These are phyloP conservation scores for Tenthredo livida DNA, from an alignment of 2,888 invertebrate species.

Conservation along the genomic window DNA sequence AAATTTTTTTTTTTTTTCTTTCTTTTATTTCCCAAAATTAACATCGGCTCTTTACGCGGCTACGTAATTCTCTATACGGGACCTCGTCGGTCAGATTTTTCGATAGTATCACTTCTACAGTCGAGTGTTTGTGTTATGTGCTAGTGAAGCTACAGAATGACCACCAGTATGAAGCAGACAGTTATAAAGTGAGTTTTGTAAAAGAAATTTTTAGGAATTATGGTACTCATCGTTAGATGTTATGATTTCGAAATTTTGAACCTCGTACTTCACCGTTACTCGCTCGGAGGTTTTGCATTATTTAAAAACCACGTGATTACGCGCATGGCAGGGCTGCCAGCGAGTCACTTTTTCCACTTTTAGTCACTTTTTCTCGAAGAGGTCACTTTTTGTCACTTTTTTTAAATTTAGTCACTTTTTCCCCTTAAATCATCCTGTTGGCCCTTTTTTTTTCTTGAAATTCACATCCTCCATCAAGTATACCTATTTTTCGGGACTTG, in stretches of 20 bases:
- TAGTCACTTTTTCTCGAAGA: too few relatives aligned
- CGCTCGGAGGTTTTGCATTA: neutral
- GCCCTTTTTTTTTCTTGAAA: too few relatives aligned
- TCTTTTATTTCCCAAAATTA: neutral
- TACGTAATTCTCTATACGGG: neutral
- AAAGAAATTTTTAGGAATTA: too few relatives aligned
- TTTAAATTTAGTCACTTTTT: too few relatives aligned
- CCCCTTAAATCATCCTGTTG: too few relatives aligned
- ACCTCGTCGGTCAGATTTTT: neutral
- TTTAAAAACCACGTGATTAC: conserved; percentile 3
- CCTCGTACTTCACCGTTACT: neutral
- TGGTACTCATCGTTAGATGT: too few relatives aligned
- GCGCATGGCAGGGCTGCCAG: too few relatives aligned
- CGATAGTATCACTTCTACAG: neutral
- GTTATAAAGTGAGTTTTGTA: conserved; percentile 79
- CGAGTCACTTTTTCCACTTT: too few relatives aligned
- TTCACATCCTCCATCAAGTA: too few relatives aligned
- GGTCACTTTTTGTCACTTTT: too few relatives aligned
- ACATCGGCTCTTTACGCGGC: neutral
- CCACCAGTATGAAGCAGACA: conserved; percentile 80
- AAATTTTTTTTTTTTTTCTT: neutral
- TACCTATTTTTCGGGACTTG: too few relatives aligned
- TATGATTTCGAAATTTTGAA: neutral
- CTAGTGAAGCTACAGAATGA: conserved; percentile 72
- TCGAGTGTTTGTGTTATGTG: conserved; percentile 57